These are phyloP conservation scores for Drosophila elegans DNA, from an alignment of 1,140 invertebrate species.

Conservation along the genomic window DNA sequence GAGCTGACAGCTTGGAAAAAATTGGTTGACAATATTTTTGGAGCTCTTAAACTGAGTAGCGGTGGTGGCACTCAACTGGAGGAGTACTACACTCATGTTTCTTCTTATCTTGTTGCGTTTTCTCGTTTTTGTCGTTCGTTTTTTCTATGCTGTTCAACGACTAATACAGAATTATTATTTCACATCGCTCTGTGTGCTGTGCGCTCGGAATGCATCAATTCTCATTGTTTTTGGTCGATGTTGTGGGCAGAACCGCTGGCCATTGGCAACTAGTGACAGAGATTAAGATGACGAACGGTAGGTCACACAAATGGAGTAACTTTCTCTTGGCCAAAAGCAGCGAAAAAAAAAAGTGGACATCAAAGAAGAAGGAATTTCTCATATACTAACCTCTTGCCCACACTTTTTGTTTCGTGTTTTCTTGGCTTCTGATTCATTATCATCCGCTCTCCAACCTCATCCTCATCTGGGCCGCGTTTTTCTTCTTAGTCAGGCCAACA, in stretches of 20 bases:
- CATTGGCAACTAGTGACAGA: conserved; percentile 23
- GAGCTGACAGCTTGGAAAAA: background rate
- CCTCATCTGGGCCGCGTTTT: background rate
- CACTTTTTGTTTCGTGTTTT: conserved; percentile 2
- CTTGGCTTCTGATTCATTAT: conserved; percentile 11
- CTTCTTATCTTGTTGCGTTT: conserved; percentile 2
- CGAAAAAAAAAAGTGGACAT: conserved; percentile 3
- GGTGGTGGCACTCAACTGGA: too few relatives aligned
- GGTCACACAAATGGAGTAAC: conserved; percentile 59
- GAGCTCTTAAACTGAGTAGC: background rate
- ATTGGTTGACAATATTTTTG: background rate
- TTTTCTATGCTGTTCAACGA: conserved; percentile 21
- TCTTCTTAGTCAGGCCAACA: conserved; percentile 12
- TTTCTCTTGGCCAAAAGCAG: conserved; percentile 17
- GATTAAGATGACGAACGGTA: conserved; percentile 75
- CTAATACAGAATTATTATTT: conserved; percentile 78
- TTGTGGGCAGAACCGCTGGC: background rate
- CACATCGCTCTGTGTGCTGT: conserved; percentile 53
- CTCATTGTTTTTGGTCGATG: conserved; percentile 57
- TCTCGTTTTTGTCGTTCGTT: conserved; percentile 8
- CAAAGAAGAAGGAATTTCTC: conserved; percentile 24
- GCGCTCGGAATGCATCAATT: conserved; percentile 70
- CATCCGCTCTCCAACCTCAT: conserved; percentile 2
- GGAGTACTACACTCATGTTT: background rate
- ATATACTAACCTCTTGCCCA: conserved; percentile 44